A percentile compares a stretch with the other conserved stretches of the same genome.
Evolutionary conservation across 2,888 invertebrate genomes (phyloP).

Genomic region (Latrodectus hesperus): DNA sequence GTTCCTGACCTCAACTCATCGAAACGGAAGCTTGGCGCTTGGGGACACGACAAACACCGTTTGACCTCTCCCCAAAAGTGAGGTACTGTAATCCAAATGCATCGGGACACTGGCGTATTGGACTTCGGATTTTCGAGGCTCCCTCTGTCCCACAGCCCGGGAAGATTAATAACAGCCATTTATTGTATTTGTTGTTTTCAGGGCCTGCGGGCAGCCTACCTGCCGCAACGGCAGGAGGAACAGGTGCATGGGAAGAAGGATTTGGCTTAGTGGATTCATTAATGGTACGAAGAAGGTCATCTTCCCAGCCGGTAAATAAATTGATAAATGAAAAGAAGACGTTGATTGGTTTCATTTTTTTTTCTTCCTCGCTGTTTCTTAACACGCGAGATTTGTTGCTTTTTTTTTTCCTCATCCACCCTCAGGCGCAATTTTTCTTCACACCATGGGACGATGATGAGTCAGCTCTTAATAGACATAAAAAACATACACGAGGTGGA

Average conservation of each 20-base stretch:
- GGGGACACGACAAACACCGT: slow-evolving; percentile 14
- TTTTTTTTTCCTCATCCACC: neutral
- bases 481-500: neutral
- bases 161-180: slow-evolving; percentile 49
- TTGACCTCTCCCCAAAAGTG: slow-evolving; percentile 5
- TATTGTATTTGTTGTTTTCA: slow-evolving; percentile 25
- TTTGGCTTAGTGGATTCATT: slow-evolving; percentile 24
- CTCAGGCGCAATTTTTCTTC: slow-evolving; percentile 34
- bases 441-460: slow-evolving; percentile 11
- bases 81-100: neutral
- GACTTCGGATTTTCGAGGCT: slow-evolving; percentile 23
- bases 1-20: slow-evolving; percentile 22
- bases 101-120: neutral
- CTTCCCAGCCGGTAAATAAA: slow-evolving; percentile 54
- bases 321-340: slow-evolving; percentile 57
- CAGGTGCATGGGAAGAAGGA: slow-evolving; percentile 58
- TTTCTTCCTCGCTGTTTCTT: slow-evolving; percentile 9
- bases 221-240: slow-evolving; percentile 23
- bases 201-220: slow-evolving; percentile 15
- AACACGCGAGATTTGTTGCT: slow-evolving; percentile 9
- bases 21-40: slow-evolving; percentile 16
- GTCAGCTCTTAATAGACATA: slow-evolving; percentile 9
- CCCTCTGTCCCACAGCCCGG: slow-evolving; percentile 62
- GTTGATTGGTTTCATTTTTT: slow-evolving; percentile 58
- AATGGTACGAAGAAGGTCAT: slow-evolving; percentile 51